Percentiles rank a stretch among this genome's conserved stretches.
These are phyloP conservation scores for Drosophila baimaii DNA, from an alignment of 1,140 invertebrate species.

Conservation along the genomic window DNA sequence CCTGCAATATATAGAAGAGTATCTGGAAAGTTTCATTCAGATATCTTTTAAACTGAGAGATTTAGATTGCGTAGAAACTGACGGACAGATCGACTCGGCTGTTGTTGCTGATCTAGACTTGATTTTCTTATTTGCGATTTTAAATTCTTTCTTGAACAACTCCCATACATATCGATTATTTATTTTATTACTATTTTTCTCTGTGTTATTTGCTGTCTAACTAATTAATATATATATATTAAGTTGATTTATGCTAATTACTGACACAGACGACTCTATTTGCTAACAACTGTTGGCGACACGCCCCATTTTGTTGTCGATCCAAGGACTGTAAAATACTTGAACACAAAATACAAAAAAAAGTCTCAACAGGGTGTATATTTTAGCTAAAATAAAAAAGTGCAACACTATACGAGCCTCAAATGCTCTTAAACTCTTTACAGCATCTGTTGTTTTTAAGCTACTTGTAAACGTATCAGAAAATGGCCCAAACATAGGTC, in stretches of 20 bases:
- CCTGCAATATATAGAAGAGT: too few relatives aligned
- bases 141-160: not conserved
- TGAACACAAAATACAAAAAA: slow-evolving; percentile 3
- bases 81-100: too few relatives aligned
- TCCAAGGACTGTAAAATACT: slow-evolving; percentile 10
- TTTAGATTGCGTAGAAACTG: too few relatives aligned
- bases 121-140: too few relatives aligned
- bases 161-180: too few relatives aligned
- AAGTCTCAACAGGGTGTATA: not conserved
- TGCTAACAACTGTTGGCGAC: slow-evolving; percentile 1
- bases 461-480: too few relatives aligned
- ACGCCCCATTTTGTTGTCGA: not conserved
- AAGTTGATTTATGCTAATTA: slow-evolving; percentile 29
- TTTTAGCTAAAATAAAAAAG: not conserved
- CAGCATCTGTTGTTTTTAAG: too few relatives aligned
- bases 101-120: too few relatives aligned
- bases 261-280: slow-evolving; percentile 17
- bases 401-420: not conserved
- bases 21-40: too few relatives aligned
- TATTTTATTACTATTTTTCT: not conserved
- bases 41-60: too few relatives aligned
- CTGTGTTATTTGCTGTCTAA: not conserved
- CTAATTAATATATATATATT: slow-evolving; percentile 20
- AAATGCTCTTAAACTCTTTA: not conserved
- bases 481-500: too few relatives aligned